Base-by-base conservation (phyloP, 2,888 invertebrate species). In the Phania funesta region DNA sequence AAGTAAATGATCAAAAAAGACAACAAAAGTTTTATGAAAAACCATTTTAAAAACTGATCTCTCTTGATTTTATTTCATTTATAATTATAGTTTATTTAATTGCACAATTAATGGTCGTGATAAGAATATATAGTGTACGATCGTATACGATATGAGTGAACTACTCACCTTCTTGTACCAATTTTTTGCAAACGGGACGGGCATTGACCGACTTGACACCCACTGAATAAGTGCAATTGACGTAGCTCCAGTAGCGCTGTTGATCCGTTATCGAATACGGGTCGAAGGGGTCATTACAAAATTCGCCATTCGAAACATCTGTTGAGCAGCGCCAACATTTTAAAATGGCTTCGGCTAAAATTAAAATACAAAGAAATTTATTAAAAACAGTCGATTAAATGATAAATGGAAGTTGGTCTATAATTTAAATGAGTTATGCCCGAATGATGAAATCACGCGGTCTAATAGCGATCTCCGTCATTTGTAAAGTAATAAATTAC, bases 291-390 rank as follows among this genome's bases (percentile, higher is more conserved):
- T 96, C 96, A 56, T 92, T 92, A 90, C 96, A 96, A 85, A 93
- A 92, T 9, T 93, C 93, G 84, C 95, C 94, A 86, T 93, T 91
- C 3, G 90, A 89, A 24, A 91, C 89, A 86, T 95, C 94, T 2
- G 95, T 95, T 0, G 95, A 93, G 86, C 96, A 96, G 9, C 94
- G 93, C 95, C 95, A 96, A 88, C 96, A 96, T 86, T 93, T 93
- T 8, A 96, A 90, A 4, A 94, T 92, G 80, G 93, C 93, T 85
- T 94, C 95, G 93, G 92, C 86, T 93, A 92, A 82, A 86, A 86
- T 26, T 41, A 9, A 24, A 50, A 64, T 22, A 46, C 9, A 62
- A 41, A n/a, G 8, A 18, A 50, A 26, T 38, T 41, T 18, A 41
- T 70, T 41, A 29, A 41, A 11, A 16, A 22, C n/a, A 18, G 20